Base-by-base conservation (phyloP, 2,888 invertebrate genomes). In the Lucinisca nassula region DNA sequence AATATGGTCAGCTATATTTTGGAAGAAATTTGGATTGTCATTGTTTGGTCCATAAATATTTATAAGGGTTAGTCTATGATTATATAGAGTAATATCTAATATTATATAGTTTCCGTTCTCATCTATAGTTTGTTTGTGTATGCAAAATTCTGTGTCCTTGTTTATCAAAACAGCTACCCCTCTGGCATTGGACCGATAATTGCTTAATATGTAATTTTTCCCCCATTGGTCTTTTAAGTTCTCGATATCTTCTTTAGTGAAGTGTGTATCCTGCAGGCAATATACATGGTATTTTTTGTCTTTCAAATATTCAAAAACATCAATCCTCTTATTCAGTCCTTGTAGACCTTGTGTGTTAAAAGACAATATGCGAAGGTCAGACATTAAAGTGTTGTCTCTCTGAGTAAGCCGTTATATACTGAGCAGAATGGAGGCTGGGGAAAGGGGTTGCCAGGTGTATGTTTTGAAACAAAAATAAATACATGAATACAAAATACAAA, bases 181-280 rank as follows among this genome's bases (percentile, higher is more conserved):
- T 49, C 72, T 30, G 1, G 79, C 67, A 37, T 79, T 38, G 24
- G 38, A 61, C n/a, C 12, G n/a, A 21, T 32, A 49, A 35, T 49
- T 51, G 51, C 51, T 49, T 0, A 79, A 49, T 37, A 38, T 35
- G 35, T 72, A 70, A 3, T 79, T 37, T n/a, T 51, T 45, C 27
- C 49, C 40, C 79, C 79, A 79, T 10, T 35, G 45, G n/a, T 38
- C 51, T 32, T 51, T 70, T n/a, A 72, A 49, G 17, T 32, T 0
- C 24, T n/a, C 24, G 49, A 17, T 24, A n/a, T 79, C 72, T 6
- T 51, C 27, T 6, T 70, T 37, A 8, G 45, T 72, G 35, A 79
- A 72, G 35, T 72, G 72, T 27, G 72, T 79, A 49, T 79, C 72
- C 35, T 79, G 45, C 45, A 79, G n/a, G 51, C 67, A 79, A n/a